Conservation (phyloP, 1,140 invertebrate genomes). For the Sminthurinus signatus region DNA sequence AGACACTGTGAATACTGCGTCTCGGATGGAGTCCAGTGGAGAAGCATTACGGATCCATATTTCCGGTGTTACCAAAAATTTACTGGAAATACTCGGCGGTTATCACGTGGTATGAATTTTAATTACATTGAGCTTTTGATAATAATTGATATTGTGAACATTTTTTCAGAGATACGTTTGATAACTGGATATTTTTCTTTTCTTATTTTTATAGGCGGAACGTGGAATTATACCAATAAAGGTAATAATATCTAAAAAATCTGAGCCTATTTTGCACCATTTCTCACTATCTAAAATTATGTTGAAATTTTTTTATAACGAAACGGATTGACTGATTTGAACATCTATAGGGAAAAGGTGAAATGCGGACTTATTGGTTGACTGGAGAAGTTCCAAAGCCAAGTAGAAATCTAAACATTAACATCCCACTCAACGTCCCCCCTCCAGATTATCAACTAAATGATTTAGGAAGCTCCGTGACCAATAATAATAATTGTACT, state of each 20-base stretch:
- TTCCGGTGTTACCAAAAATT: conserved; percentile 57
- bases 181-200: background rate
- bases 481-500: conserved; percentile 17
- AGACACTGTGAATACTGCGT: conserved; percentile 58
- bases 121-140: background rate
- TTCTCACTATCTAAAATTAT: too few relatives aligned
- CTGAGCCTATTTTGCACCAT: background rate
- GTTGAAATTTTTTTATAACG: too few relatives aligned
- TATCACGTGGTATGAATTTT: background rate
- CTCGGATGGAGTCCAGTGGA: conserved; percentile 62
- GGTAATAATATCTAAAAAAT: conserved; percentile 50
- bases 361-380: conserved; percentile 79
- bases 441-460: conserved; percentile 4
- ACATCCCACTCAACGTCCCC: conserved; percentile 27
- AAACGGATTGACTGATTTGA: conserved; percentile 10
- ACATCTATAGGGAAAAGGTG: conserved; percentile 67
- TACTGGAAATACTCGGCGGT: conserved; percentile 57
- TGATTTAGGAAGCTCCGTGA: background rate
- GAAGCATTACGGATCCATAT: conserved; percentile 66
- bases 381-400: conserved; percentile 47
- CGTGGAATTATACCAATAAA: conserved; percentile 64
- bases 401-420: conserved; percentile 28
- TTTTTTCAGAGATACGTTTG: background rate
- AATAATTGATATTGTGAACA: too few relatives aligned
- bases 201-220: conserved; percentile 58